Base-by-base conservation (phyloP, 2,113 vertebrate species). In the Ibidorhyncha struthersii region DNA sequence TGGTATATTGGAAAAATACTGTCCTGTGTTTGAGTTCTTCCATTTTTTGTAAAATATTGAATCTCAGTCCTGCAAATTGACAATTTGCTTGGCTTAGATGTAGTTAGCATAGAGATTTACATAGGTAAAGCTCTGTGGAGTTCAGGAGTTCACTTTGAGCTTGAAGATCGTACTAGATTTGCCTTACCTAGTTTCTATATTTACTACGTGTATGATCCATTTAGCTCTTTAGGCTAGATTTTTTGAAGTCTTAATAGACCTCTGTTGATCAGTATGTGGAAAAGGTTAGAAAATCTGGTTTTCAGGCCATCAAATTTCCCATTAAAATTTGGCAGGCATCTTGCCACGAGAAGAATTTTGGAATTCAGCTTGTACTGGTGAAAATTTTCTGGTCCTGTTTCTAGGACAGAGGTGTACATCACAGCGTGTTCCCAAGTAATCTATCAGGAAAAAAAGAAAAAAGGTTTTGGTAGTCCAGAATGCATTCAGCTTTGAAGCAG, bases 241-340 rank as follows among this genome's bases (percentile, higher is more conserved):
- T 62, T 81, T 58, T 45, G 16, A 85, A 21, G 4, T 27, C 7
- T 11, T 71, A 30, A 27, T 21, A 78, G 49, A 41, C 22, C 10
- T 65, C 0, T 0, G 5, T 8, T 78, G 73, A 47, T 41, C 14
- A 43, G 22, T n/a, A 12, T 52, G 25, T 17, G 26, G 26, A 52
- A 78, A 84, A 91, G 29, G 17, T 62, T 45, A 66, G n/a, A 78
- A 81, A 84, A 38, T 43, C 11, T 20, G 6, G 3, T 8, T 73
- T 69, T 62, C 27, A 22, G 6, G n/a, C 41, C 32, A 49, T 55
- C 19, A 12, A 5, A 76, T 79, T 90, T 77, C 78, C 49, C 23
- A 47, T 34, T 50, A 25, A 45, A 78, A 52, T 59, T 50, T 50
- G 23, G 30, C 59, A 43, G 27, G 32, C 32, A 74, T 26, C 30